Conservation (phyloP, 2,113 vertebrate genomes). For the Phrynosoma platyrhinos region DNA sequence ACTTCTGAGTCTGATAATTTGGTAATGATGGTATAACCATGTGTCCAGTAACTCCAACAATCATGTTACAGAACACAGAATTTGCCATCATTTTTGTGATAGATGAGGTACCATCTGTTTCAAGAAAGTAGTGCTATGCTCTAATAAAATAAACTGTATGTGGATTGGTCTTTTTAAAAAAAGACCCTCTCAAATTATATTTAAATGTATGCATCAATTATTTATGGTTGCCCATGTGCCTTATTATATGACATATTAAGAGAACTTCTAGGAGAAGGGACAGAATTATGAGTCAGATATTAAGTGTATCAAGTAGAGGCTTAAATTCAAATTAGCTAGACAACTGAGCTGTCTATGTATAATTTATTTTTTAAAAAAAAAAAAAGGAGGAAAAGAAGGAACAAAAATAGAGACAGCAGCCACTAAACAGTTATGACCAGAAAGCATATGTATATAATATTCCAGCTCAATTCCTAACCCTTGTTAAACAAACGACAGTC, state of each 20-base stretch:
- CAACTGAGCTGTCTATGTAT: neutral
- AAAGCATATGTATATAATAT: neutral
- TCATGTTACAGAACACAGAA: slow-evolving; percentile 15
- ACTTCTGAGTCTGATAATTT: neutral
- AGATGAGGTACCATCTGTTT: slow-evolving; percentile 24
- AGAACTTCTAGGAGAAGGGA: slow-evolving; percentile 27
- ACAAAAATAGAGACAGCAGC: neutral
- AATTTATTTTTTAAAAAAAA: too few species aligned
- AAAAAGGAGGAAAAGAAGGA: too few species aligned
- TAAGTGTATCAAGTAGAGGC: slow-evolving; percentile 42
- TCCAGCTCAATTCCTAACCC: neutral
- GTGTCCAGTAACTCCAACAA: neutral
- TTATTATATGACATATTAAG: slow-evolving; percentile 51
- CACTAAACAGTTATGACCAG: neutral
- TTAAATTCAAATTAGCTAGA: slow-evolving; percentile 51
- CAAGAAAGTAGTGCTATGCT: slow-evolving; percentile 13
- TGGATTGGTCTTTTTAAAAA: slow-evolving; percentile 30
- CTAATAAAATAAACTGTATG: neutral
- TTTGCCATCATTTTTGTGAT: neutral
- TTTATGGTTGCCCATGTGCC: slow-evolving; percentile 35
- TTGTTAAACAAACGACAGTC: neutral
- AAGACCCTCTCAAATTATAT: slow-evolving; percentile 29
- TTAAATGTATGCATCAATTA: slow-evolving; percentile 27
- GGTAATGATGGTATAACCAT: neutral
- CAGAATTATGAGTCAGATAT: slow-evolving; percentile 39